Base-by-base conservation (phyloP, 2,888 invertebrate genomes). In the Phragmatobia fuliginosa region DNA sequence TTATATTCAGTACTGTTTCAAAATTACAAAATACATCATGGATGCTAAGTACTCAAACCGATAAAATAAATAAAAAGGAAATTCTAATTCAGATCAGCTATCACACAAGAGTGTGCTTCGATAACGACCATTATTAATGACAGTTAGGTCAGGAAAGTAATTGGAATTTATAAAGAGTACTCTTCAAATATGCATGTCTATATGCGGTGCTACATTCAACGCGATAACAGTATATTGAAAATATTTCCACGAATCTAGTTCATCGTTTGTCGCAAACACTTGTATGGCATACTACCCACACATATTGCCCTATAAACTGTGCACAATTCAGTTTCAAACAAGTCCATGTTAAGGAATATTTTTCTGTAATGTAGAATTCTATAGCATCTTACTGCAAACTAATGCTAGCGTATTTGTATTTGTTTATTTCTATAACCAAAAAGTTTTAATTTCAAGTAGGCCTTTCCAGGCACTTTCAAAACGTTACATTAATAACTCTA, bases 161-260 rank as follows among this genome's bases (percentile, higher is more conserved):
- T 49, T 49, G 45, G 21, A 10, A 6, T 49, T 21, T 49, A 49
- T 49, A 49, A 49, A 49, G 21, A 49, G 45, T 49, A n/a, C n/a
- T 49, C 21, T 49, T n/a, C 45, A 49, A 49, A 49, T 49, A 49
- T 49, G n/a, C 18, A 45, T 21, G 21, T 8, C 45, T 10, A n/a
- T 7, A 49, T 49, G n/a, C 10, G 45, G 45, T 49, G 45, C 45
- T 49, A 49, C 8, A 49, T n/a, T 49, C 45, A 31, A 6, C 31
- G 58, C 31, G 58, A 28, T 58, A 58, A 28, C 25, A 58, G 31
- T 58, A 58, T 58, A 58, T 28, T 58, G 58, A 28, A 58, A 58
- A 31, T 31, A 31, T 58, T 45, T 45, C 21, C 45, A 16, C 14
- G 45, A 45, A 45, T 45, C 45, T 45, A 21, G 45, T 45, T 45